These are phyloP conservation scores for Ruditapes philippinarum DNA, from an alignment of 1,140 invertebrate genomes.

Conservation along the genomic window DNA sequence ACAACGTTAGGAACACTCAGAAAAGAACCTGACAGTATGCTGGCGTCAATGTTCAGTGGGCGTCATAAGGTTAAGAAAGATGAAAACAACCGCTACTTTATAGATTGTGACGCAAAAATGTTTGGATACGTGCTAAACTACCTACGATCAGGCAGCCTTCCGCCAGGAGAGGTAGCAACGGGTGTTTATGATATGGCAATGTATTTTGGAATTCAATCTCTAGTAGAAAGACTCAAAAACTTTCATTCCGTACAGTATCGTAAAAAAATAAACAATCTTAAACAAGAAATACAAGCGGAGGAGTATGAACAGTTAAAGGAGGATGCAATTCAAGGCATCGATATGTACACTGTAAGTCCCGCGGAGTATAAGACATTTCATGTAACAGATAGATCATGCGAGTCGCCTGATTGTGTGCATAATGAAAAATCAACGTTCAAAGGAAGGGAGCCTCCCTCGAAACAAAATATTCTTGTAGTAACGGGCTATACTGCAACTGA, in stretches of 20 bases:
- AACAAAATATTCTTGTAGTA: neutral
- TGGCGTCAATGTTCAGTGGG: constrained; percentile 49
- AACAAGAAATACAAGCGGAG: neutral
- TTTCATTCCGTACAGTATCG: neutral
- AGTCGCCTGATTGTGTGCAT: neutral
- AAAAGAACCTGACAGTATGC: neutral
- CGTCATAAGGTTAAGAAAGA: neutral
- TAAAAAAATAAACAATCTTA: neutral
- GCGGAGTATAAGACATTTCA: neutral
- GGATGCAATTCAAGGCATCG: neutral
- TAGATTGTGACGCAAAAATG: constrained; percentile 20
- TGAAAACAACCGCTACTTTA: constrained; percentile 20
- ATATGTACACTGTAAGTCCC: neutral
- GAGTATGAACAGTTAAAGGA: neutral
- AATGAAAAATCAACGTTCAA: neutral
- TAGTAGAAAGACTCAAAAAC: neutral
- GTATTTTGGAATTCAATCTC: neutral
- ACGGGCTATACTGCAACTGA: neutral
- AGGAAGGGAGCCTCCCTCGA: neutral
- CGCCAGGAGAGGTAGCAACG: neutral
- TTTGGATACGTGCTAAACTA: constrained; percentile 34
- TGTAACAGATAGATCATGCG: neutral
- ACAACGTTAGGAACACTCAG: neutral
- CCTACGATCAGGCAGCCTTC: constrained; percentile 63
- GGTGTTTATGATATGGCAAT: neutral